Conservation (phyloP, 2,113 vertebrate species). For the Otus sunia region DNA sequence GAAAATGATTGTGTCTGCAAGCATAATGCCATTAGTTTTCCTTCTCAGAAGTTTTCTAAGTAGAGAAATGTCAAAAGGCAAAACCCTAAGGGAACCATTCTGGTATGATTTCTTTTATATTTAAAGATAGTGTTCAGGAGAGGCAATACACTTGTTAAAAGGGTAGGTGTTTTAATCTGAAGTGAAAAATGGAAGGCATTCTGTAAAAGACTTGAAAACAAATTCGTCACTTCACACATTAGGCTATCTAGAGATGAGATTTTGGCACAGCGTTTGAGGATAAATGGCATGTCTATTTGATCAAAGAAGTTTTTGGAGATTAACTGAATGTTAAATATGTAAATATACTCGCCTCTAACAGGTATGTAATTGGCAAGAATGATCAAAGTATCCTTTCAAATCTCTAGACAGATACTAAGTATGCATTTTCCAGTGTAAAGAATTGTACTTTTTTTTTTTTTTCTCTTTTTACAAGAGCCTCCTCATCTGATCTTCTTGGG, state of each 20-base stretch:
- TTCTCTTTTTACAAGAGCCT: not conserved
- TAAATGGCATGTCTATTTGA: constrained; percentile 39
- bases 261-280: constrained; percentile 17
- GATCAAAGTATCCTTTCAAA: constrained; percentile 49
- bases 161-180: constrained; percentile 52
- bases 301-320: constrained; percentile 26
- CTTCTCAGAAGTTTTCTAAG: not conserved
- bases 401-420: constrained; percentile 26
- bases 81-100: not conserved
- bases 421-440: not conserved
- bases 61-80: constrained; percentile 17
- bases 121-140: constrained; percentile 27
- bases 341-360: not conserved
- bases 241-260: constrained; percentile 54
- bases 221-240: constrained; percentile 61
- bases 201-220: constrained; percentile 44
- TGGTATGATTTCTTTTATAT: constrained; percentile 22
- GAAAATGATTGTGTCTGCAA: not conserved
- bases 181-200: constrained; percentile 55
- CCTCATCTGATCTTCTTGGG: not conserved
- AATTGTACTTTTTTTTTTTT: not conserved
- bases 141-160: constrained; percentile 46
- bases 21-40: not conserved
- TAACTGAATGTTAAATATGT: constrained; percentile 49
- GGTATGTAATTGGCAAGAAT: constrained; percentile 46